These are phyloP conservation scores for Coracias cyanogaster DNA, from an alignment of 2,797 vertebrate species.

Conservation along the genomic window DNA sequence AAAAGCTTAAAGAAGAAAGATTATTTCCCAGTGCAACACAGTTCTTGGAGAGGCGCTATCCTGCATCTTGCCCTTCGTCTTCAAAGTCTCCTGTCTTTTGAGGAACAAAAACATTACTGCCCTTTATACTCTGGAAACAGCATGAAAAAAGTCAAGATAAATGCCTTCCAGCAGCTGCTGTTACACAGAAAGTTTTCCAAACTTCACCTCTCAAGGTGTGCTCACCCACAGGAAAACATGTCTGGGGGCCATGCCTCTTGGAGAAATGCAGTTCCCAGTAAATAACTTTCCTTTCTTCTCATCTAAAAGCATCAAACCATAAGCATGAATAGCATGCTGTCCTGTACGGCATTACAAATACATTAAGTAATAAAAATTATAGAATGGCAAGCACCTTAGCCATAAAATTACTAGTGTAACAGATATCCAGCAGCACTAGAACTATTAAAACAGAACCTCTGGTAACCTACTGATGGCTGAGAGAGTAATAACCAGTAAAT, in stretches of 20 bases:
- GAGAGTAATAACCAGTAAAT: background rate
- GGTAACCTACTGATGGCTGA: background rate
- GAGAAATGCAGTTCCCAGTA: background rate
- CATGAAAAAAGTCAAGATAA: background rate
- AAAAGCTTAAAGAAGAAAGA: background rate
- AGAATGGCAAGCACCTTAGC: background rate
- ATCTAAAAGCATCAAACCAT: background rate
- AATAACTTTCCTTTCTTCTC: background rate
- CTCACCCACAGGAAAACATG: background rate
- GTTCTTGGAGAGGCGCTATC: background rate
- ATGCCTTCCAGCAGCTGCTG: background rate
- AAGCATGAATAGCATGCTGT: background rate
- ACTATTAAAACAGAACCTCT: background rate
- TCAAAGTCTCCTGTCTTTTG: background rate
- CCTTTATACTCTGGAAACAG: background rate
- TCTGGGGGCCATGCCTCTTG: background rate
- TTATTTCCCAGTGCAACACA: background rate
- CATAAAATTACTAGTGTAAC: background rate
- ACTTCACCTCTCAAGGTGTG: background rate
- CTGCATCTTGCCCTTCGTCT: background rate
- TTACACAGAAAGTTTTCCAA: background rate
- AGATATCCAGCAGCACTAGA: background rate
- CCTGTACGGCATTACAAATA: background rate
- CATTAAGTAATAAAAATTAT: background rate
- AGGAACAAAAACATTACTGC: background rate